phyloP scores from a whole-genome alignment of 2,888 invertebrate species.

The Hermaeophaga mercurialis region DNA sequence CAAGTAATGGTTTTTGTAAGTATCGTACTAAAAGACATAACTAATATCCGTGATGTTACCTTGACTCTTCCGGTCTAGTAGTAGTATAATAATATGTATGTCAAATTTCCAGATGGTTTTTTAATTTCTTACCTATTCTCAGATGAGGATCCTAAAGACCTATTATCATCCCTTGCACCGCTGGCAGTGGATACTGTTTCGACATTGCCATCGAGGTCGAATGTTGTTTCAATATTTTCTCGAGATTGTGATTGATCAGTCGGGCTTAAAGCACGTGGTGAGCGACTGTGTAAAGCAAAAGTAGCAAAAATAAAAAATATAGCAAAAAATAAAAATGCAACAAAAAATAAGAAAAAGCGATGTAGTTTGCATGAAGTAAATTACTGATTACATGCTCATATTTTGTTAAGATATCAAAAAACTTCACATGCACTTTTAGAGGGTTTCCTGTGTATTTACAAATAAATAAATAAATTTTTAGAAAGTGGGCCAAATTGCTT shows the following conservation, averaged over 20 bases:
- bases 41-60: no score
- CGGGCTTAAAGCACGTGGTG: constrained; percentile 56
- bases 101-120: not conserved
- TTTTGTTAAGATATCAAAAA: no score
- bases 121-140: constrained; percentile 70
- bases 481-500: no score
- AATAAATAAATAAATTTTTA: no score
- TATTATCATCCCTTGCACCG: constrained; percentile 70
- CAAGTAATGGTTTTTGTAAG: no score
- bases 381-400: no score
- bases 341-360: not conserved
- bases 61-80: no score
- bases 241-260: constrained; percentile 59
- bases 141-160: constrained; percentile 71
- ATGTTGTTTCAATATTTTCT: constrained; percentile 83
- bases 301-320: constrained; percentile 26
- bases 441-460: no score
- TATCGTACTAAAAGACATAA: no score
- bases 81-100: no score
- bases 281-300: constrained; percentile 49
- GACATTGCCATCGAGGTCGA: constrained; percentile 89
- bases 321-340: constrained; percentile 32
- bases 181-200: constrained; percentile 90
- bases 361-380: not conserved
- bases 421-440: no score